Percentiles rank a stretch among this genome's conserved stretches.
Conservation (phyloP, 2,113 vertebrate species). For the Charina bottae region DNA sequence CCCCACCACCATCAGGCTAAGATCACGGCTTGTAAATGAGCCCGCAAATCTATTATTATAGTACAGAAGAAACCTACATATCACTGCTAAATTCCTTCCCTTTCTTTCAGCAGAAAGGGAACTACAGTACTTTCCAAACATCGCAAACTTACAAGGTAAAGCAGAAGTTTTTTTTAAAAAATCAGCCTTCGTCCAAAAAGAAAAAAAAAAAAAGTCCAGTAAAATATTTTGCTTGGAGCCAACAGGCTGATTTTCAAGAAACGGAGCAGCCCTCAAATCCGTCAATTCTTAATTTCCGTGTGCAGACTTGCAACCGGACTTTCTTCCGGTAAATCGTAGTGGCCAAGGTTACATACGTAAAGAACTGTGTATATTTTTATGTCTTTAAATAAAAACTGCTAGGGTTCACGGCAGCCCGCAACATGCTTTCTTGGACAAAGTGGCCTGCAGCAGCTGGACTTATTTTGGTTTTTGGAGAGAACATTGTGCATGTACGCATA, state of each 20-base stretch:
- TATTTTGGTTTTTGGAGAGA: neutral
- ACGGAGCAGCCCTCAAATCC: neutral
- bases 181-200: neutral
- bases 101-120: neutral
- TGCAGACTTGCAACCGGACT: neutral
- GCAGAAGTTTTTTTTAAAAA: neutral
- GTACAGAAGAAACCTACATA: neutral
- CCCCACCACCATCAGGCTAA: neutral
- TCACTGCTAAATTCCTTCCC: neutral
- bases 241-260: neutral
- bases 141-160: neutral
- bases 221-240: neutral
- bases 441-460: neutral
- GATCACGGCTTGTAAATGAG: neutral
- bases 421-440: neutral
- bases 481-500: no score
- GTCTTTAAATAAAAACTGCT: neutral
- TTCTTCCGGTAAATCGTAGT: neutral
- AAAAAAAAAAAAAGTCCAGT: neutral
- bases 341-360: neutral
- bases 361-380: neutral
- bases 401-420: neutral
- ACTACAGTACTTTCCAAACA: neutral
- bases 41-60: accelerated
- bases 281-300: neutral